Conservation (phyloP, 2,888 invertebrate species). For the Bhutanitis thaidina region DNA sequence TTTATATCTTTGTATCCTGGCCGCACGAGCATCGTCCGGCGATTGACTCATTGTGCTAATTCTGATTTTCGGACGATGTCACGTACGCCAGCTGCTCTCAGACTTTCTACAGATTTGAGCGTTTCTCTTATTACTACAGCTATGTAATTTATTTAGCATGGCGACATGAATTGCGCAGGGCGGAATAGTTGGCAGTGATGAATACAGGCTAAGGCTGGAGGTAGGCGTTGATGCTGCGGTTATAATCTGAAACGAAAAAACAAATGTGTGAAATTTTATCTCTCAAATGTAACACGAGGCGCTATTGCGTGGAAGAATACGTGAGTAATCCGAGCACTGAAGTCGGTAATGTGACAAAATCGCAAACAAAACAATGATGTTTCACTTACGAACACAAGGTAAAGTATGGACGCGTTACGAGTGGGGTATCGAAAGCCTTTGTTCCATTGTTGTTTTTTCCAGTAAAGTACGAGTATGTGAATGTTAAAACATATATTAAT, state of each 20-base stretch:
- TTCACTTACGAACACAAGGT: conserved; percentile 40
- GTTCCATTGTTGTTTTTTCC: conserved; percentile 56
- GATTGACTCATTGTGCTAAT: conserved; percentile 59
- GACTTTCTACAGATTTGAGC: conserved; percentile 39
- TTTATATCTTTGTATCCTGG: conserved; percentile 85
- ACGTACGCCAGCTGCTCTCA: conserved; percentile 51
- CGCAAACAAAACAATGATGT: conserved; percentile 63
- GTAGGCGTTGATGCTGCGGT: conserved; percentile 41
- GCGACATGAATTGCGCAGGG: conserved; percentile 69
- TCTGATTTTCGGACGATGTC: conserved; percentile 45
- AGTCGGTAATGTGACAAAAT: conserved; percentile 39
- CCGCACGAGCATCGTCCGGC: conserved; percentile 76
- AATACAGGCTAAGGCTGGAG: conserved; percentile 57
- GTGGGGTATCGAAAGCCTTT: conserved; percentile 46
- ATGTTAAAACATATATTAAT: conserved; percentile 33
- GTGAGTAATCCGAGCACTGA: conserved; percentile 34
- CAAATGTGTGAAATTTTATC: conserved; percentile 30
- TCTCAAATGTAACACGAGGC: conserved; percentile 21
- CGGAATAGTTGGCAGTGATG: conserved; percentile 74
- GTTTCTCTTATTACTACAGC: conserved; percentile 42
- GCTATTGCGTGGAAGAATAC: conserved; percentile 14
- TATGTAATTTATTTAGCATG: conserved; percentile 63
- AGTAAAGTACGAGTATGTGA: conserved; percentile 43
- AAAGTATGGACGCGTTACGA: conserved; percentile 38
- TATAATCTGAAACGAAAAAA: conserved; percentile 53